Evolutionary conservation across 2,113 vertebrate species (phyloP), one percentile per base, ranked within the genome.

Genomic region (Melospiza melodia): DNA sequence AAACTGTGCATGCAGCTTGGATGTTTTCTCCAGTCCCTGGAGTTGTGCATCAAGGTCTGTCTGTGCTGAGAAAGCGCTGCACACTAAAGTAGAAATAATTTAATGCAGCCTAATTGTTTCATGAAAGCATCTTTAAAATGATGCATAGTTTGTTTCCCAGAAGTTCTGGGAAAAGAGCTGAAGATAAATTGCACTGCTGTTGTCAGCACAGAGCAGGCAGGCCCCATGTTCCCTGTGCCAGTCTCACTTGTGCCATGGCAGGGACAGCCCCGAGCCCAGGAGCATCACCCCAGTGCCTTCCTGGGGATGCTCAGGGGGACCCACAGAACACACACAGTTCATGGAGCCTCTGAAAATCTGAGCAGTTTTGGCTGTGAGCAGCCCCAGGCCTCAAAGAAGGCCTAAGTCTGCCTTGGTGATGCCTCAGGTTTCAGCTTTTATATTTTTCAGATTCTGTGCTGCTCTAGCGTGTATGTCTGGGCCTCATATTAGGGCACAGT

Each of bases 211-310:
- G 31, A 62, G 27, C 76, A 87, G 76, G 51, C 80, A 41, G 48
- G 28, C 28, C 31, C 35, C 0, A 0, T 0, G 3, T 31, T 44
- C 8, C 22, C 24, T 8, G 23, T 21, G 39, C 55, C 81, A 44
- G 52, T 14, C 58, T 71, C 2, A 0, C 46, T 37, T 8, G 27
- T 18, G 33, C 24, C 35, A 11, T 1, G 1, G 12, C 48, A 31
- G 43, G 3, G 23, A 17, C 58, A 79, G 58, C 20, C 20, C 33
- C 0, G 0, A 73, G 59, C 80, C 41, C 8, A 0, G 0, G 31
- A 1, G 4, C 0, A 39, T 20, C 2, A 0, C n/a, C 18, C 1
- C 0, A 1, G 3, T 3, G 8, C 23, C 5, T 5, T 13, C 15
- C n/a, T 17, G 7, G 8, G n/a, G n/a, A 31, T 1, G 4, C 73